A percentile compares a stretch with the other conserved stretches of the same genome.
Evolutionary conservation across 2,797 vertebrate genomes (phyloP).

Genomic region (Taenioides sp.): DNA sequence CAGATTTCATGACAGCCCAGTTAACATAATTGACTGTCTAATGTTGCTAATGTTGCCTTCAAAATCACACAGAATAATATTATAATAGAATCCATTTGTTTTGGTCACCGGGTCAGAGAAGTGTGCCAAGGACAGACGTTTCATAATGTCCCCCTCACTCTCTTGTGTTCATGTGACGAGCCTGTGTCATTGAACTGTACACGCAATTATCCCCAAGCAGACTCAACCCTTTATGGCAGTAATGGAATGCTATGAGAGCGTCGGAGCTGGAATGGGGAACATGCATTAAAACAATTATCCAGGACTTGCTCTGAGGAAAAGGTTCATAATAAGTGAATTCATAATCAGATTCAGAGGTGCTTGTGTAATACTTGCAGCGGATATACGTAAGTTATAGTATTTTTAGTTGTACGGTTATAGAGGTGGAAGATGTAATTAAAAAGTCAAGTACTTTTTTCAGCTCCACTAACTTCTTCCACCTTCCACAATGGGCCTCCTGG

Average conservation of each 20-base stretch:
- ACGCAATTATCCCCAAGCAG: not conserved
- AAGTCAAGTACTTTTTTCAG: not conserved
- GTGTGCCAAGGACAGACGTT: conserved; percentile 5
- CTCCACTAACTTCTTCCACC: too few species aligned
- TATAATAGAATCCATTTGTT: not conserved
- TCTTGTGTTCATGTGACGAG: not conserved
- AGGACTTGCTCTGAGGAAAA: not conserved
- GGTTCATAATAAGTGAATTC: not conserved
- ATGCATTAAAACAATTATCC: not conserved
- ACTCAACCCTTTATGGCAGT: not conserved
- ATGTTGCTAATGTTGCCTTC: not conserved
- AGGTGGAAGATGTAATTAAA: not conserved
- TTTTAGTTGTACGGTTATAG: not conserved
- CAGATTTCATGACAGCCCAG: not conserved
- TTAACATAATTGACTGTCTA: conserved; percentile 6
- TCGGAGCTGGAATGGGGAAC: not conserved
- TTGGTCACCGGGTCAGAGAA: conserved; percentile 1
- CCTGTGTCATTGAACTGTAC: not conserved
- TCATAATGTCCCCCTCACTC: not conserved
- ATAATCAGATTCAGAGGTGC: not conserved
- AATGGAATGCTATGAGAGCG: not conserved
- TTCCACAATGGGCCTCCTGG: too few species aligned
- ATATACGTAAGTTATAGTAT: not conserved
- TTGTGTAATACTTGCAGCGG: not conserved
- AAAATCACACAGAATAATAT: not conserved